Evolutionary conservation across 2,113 vertebrate species (phyloP).

Genomic region (Oreochromis tanganicae): DNA sequence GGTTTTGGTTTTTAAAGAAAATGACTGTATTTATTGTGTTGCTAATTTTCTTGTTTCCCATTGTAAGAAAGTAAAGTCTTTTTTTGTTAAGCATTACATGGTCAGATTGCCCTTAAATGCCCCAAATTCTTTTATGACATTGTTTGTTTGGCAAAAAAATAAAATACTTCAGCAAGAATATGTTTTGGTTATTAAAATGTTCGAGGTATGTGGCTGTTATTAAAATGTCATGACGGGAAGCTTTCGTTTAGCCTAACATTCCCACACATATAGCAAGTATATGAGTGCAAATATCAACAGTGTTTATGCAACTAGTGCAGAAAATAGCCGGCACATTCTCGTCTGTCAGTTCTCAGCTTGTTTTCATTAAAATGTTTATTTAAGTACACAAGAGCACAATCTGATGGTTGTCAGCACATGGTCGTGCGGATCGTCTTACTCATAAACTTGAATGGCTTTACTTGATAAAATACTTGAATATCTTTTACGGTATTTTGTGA

Average conservation of each 20-base stretch:
- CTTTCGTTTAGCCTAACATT: not conserved
- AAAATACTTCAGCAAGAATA: not conserved
- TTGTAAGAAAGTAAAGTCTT: conserved; percentile 8
- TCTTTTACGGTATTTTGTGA: not conserved
- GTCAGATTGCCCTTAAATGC: not conserved
- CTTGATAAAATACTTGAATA: not conserved
- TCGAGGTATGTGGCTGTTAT: not conserved
- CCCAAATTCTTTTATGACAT: conserved; percentile 50
- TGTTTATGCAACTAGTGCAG: not conserved
- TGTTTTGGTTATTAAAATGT: not conserved
- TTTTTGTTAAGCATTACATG: conserved; percentile 12
- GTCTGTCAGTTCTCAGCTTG: conserved; percentile 9
- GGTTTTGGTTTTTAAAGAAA: not conserved
- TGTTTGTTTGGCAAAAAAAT: conserved; percentile 65
- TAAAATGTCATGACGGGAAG: not conserved
- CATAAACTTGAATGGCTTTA: not conserved
- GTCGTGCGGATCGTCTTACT: not conserved
- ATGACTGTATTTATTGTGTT: conserved; percentile 64
- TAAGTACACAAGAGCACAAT: not conserved
- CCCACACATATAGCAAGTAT: not conserved
- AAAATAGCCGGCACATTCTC: not conserved
- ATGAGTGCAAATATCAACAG: not conserved
- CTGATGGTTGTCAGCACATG: not conserved
- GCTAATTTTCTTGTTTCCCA: conserved; percentile 10
- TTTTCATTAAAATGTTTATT: conserved; percentile 15